Conservation (phyloP, 2,113 vertebrate species). For the Cephalopterus ornatus region DNA sequence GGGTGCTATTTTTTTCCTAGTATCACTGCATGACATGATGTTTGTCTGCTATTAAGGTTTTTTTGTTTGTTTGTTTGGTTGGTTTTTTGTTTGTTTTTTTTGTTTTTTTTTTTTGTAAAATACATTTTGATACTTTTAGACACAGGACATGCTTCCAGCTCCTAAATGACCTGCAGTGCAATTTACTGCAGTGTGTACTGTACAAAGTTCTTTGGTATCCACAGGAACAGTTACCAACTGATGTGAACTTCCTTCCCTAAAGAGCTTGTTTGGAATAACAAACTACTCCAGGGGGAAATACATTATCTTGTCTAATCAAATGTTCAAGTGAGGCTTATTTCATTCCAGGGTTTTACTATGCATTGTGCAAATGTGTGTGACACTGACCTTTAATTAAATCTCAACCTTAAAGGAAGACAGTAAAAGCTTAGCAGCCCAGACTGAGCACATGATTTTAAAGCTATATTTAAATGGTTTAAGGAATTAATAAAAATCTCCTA, state of each 20-base stretch:
- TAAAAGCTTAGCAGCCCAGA: not conserved
- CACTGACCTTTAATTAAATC: slow-evolving; percentile 54
- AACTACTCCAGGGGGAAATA: slow-evolving; percentile 65
- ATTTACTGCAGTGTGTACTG: slow-evolving; percentile 20
- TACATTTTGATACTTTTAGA: not conserved
- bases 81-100: no score
- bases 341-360: slow-evolving; percentile 49
- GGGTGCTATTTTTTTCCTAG: not conserved
- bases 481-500: not conserved
- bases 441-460: not conserved
- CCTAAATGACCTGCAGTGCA: slow-evolving; percentile 2
- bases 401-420: slow-evolving; percentile 16
- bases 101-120: not conserved
- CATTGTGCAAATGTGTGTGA: slow-evolving; percentile 51
- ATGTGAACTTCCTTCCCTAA: slow-evolving; percentile 72
- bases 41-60: not conserved
- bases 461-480: not conserved
- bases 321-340: slow-evolving; percentile 52
- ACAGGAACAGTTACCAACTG: slow-evolving; percentile 68
- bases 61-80: no score
- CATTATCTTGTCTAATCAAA: slow-evolving; percentile 70
- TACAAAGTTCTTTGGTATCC: slow-evolving; percentile 66
- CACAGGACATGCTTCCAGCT: not conserved
- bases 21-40: not conserved
- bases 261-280: slow-evolving; percentile 73